Evolutionary conservation across 2,888 invertebrate species (phyloP).

Genomic region (Rhagonycha lutea): DNA sequence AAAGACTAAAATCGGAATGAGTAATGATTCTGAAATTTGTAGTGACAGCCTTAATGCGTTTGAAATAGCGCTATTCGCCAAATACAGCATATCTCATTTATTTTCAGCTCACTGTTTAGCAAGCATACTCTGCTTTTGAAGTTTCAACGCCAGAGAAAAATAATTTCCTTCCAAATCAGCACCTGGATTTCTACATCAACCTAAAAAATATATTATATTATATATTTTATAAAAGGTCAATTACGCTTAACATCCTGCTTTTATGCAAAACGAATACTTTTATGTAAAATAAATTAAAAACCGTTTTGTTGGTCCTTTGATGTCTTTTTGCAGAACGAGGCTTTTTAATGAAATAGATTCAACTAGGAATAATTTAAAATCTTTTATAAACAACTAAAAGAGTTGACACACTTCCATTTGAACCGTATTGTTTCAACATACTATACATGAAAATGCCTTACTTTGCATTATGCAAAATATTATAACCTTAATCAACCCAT

Average conservation of each 20-base stretch:
- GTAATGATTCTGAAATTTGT: slow-evolving; percentile 48
- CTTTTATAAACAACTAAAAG: neutral
- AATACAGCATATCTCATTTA: slow-evolving; percentile 43
- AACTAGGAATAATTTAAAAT: neutral
- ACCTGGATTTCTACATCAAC: slow-evolving; percentile 32
- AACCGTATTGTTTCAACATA: neutral
- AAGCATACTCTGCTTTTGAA: slow-evolving; percentile 40
- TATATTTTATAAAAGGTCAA: slow-evolving; percentile 24
- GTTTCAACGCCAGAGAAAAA: slow-evolving; percentile 39
- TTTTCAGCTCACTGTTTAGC: slow-evolving; percentile 40
- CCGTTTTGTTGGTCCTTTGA: neutral
- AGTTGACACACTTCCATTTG: neutral
- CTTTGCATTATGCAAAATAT: neutral
- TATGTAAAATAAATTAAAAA: neutral
- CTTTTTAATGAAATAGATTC: neutral
- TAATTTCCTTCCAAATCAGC: slow-evolving; percentile 36
- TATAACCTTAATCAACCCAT: slow-evolving; percentile 7
- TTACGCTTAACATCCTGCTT: slow-evolving; percentile 29
- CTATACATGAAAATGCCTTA: neutral
- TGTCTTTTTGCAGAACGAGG: neutral
- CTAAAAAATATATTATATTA: slow-evolving; percentile 23
- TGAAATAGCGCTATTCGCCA: slow-evolving; percentile 41
- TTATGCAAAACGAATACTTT: slow-evolving; percentile 23
- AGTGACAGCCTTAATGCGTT: slow-evolving; percentile 47
- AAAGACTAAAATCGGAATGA: slow-evolving; percentile 41